phyloP scores from a whole-genome alignment of 2,888 invertebrate genomes.

The Clanis bilineata region DNA sequence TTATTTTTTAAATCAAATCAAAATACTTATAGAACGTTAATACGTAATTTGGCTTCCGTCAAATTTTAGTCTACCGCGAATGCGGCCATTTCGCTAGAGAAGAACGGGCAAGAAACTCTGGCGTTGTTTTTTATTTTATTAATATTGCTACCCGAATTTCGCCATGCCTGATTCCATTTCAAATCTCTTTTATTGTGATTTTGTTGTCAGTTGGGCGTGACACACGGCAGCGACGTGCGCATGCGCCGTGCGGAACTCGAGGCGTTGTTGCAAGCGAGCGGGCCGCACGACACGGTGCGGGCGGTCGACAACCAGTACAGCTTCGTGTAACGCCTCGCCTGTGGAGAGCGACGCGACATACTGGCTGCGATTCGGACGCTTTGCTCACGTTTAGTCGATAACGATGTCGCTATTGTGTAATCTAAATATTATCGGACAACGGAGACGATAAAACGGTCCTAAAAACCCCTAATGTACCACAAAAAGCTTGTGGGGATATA shows the following conservation, averaged over 20 bases:
- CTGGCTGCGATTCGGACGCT: neutral
- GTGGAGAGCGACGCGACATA: conserved; percentile 24
- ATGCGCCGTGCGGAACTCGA: conserved; percentile 90
- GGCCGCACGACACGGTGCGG: conserved; percentile 74
- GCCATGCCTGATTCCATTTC: neutral
- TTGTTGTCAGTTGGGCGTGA: conserved; percentile 83
- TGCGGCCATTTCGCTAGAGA: too few relatives aligned
- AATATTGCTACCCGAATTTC: neutral
- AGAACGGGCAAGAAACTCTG: too few relatives aligned
- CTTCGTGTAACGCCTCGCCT: conserved; percentile 47
- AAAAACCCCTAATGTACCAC: too few relatives aligned
- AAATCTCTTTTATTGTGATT: conserved; percentile 1
- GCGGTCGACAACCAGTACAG: conserved; percentile 93
- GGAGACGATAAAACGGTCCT: neutral
- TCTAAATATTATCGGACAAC: neutral
- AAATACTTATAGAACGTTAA: too few relatives aligned
- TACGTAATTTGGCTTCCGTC: too few relatives aligned
- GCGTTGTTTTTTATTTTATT: too few relatives aligned
- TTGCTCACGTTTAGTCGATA: neutral
- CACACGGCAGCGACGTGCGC: conserved; percentile 91
- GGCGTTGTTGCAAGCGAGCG: conserved; percentile 80
- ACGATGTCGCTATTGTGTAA: neutral
- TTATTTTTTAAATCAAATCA: neutral
- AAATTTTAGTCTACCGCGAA: too few relatives aligned
- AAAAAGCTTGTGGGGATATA: too few relatives aligned